Percentiles rank a stretch among this genome's conserved stretches.
Evolutionary conservation across 1,140 invertebrate genomes (phyloP).

Genomic region (Aricia agestis): DNA sequence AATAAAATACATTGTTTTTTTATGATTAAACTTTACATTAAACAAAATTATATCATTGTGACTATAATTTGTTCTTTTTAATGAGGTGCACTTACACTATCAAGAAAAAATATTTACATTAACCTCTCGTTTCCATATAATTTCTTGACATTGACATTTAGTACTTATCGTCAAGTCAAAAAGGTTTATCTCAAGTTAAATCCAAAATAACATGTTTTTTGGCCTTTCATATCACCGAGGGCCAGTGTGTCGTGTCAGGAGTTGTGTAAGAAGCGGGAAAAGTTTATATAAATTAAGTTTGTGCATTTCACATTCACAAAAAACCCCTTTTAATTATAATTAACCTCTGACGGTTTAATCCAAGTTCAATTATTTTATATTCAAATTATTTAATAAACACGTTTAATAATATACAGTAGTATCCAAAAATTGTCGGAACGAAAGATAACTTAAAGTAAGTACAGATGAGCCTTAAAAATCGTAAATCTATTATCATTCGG

Average conservation of each 20-base stretch:
- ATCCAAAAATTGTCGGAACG: no score
- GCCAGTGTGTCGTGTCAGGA: neutral
- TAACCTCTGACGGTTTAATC: no score
- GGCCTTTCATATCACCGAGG: neutral
- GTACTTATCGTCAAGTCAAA: neutral
- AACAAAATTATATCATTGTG: neutral
- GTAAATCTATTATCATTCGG: no score
- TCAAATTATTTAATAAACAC: no score
- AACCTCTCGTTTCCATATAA: neutral
- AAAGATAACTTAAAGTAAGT: no score
- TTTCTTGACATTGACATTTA: neutral
- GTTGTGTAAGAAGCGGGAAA: neutral
- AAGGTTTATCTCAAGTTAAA: constrained; percentile 3
- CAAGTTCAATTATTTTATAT: no score
- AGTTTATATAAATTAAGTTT: neutral
- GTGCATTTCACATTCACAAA: no score
- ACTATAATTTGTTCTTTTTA: neutral
- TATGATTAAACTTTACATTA: neutral
- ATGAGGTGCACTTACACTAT: neutral
- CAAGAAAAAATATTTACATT: neutral
- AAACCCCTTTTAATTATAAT: no score
- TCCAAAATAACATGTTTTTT: neutral
- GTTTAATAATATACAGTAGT: no score
- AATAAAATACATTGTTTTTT: neutral
- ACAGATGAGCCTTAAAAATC: no score